A percentile compares a stretch with the other conserved stretches of the same genome.
These are phyloP conservation scores for Acanthopleura granulata DNA, from an alignment of 2,888 invertebrate species.

Conservation along the genomic window DNA sequence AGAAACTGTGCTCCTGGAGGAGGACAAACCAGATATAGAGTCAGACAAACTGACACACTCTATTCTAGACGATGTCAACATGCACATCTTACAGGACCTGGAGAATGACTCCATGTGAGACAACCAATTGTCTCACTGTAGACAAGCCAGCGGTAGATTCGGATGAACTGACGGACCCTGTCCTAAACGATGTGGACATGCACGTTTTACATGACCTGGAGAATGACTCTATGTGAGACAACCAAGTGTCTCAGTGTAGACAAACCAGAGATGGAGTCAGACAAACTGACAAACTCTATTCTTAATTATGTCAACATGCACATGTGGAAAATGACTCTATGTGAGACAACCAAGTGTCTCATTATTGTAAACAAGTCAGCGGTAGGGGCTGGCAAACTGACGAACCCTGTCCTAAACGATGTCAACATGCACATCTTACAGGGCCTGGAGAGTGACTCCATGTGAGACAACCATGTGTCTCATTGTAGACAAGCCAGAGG, in stretches of 20 bases:
- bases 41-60: conserved; percentile 6
- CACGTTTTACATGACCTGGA: conserved; percentile 41
- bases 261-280: no score
- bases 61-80: conserved; percentile 37
- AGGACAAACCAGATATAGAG: background rate
- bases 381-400: background rate
- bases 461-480: no score
- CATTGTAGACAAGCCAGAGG: no score
- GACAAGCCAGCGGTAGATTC: background rate
- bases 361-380: background rate
- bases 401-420: conserved; percentile 21
- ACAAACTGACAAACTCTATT: no score
- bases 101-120: conserved; percentile 19
- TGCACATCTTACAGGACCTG: conserved; percentile 42
- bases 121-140: no score
- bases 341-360: no score
- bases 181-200: conserved; percentile 37
- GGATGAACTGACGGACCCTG: conserved; percentile 1
- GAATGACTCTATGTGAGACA: no score
- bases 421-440: conserved; percentile 34
- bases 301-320: no score
- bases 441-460: conserved; percentile 27
- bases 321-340: no score
- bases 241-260: no score
- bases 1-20: conserved; percentile 18